Evolutionary conservation across 2,888 invertebrate species (phyloP).

Genomic region (Silvanus unidentatus): DNA sequence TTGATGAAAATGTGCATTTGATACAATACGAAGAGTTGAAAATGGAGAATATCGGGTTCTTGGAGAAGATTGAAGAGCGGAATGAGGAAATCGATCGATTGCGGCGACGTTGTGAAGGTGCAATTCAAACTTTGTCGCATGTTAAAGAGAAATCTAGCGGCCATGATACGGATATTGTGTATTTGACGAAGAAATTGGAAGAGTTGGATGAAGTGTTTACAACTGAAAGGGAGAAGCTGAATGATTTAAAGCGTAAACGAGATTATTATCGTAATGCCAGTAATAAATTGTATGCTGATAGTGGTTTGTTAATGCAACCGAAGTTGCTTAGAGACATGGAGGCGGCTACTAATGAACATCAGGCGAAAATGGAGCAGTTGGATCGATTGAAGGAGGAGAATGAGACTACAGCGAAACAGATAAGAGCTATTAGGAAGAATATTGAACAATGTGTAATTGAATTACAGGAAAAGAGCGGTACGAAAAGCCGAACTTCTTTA

Average conservation of each 20-base stretch:
- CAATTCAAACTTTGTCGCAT: slow-evolving; percentile 50
- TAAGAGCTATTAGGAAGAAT: slow-evolving; percentile 7
- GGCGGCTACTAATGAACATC: slow-evolving; percentile 35
- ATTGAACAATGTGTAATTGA: neutral
- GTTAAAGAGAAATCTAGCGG: slow-evolving; percentile 50
- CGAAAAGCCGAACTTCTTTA: too few relatives aligned
- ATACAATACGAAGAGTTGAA: slow-evolving; percentile 54
- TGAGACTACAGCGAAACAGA: slow-evolving; percentile 18
- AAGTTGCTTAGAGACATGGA: slow-evolving; percentile 49
- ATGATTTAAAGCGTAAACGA: slow-evolving; percentile 40
- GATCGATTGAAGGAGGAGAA: slow-evolving; percentile 23
- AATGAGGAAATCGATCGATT: slow-evolving; percentile 50
- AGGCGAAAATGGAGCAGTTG: slow-evolving; percentile 28
- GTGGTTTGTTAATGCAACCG: slow-evolving; percentile 50
- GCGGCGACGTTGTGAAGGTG: slow-evolving; percentile 47
- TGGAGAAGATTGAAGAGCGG: slow-evolving; percentile 53
- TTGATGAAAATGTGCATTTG: slow-evolving; percentile 49
- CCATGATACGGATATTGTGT: slow-evolving; percentile 33
- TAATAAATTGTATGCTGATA: slow-evolving; percentile 43
- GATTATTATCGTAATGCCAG: slow-evolving; percentile 45
- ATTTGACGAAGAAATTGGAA: slow-evolving; percentile 25
- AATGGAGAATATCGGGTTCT: slow-evolving; percentile 50
- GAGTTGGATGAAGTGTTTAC: slow-evolving; percentile 4
- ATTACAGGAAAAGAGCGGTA: too few relatives aligned
- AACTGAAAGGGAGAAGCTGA: slow-evolving; percentile 38